A percentile compares a stretch with the other conserved stretches of the same genome.
phyloP scores from a whole-genome alignment of 2,797 vertebrate genomes.

The Acanthurus tractus region DNA sequence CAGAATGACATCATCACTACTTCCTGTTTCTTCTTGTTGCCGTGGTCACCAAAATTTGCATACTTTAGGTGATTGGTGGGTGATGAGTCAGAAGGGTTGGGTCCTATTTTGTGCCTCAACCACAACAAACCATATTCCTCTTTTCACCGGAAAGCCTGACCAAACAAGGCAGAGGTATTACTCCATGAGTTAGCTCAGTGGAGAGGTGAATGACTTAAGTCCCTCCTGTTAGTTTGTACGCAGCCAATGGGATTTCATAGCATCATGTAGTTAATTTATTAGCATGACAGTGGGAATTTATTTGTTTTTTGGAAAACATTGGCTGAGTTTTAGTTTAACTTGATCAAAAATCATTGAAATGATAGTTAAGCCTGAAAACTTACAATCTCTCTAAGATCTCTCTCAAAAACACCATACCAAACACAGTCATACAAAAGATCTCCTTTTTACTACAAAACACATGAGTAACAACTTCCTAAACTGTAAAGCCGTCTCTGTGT shows the following conservation, averaged over 20 bases:
- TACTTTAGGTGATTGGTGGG: slow-evolving; percentile 69
- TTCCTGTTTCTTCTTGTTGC: slow-evolving; percentile 84
- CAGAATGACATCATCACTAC: slow-evolving; percentile 81
- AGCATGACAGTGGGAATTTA: neutral
- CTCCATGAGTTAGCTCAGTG: slow-evolving; percentile 29
- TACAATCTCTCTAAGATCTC: too few relatives aligned
- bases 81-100: slow-evolving; percentile 81
- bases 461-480: neutral
- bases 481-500: neutral
- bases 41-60: slow-evolving; percentile 58
- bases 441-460: neutral
- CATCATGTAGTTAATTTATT: neutral
- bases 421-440: neutral
- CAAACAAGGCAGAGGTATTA: slow-evolving; percentile 72
- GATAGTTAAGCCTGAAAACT: accelerated
- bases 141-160: slow-evolving; percentile 70
- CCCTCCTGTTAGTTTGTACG: slow-evolving; percentile 14
- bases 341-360: slow-evolving; percentile 3
- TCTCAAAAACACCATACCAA: neutral
- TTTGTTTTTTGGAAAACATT: neutral
- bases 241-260: slow-evolving; percentile 22
- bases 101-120: slow-evolving; percentile 58
- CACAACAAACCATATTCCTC: slow-evolving; percentile 72
- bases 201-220: slow-evolving; percentile 46
- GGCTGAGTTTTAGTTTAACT: neutral